Base-by-base conservation (phyloP, 2,888 invertebrate species). In the Melanchra persicariae region DNA sequence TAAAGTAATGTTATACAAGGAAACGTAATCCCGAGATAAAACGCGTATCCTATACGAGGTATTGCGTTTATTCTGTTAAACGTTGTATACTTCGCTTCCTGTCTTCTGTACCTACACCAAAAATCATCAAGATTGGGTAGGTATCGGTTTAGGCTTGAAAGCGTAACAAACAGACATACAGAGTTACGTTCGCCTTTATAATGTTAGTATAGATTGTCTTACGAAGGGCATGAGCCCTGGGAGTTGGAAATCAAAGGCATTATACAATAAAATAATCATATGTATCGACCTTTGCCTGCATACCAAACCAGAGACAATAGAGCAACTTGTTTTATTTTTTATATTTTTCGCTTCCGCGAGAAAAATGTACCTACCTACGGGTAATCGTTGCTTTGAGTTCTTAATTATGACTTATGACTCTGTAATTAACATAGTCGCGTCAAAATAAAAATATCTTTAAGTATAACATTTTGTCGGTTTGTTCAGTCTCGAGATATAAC, bases 261-360 rank as follows among this genome's bases (percentile, higher is more conserved):
- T 49, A 57, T 30, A 55, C n/a, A 40, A 49, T 51, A 51, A 3
- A 55, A 47, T 6, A 30, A 40, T 4, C 4, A 30, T 45, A 8
- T 45, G 2, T 45, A 17, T 12, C 19, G 34, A 17, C 26, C n/a
- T 47, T 24, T 55, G 15, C 17, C 22, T 47, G 37, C 34, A 26
- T 57, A 26, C 10, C 15, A 26, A 51, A 49, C 34, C 34, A 62
- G 45, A 71, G 43, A 54, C 45, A 71, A 70, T 37, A 45, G 70
- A 55, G n/a, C 17, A 45, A 26, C 34, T 47, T 40, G n/a, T 49
- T 51, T 40, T 12, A 30, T 52, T 24, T 43, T 45, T 26, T 26
- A 19, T 17, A 1, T 12, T 52, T 52, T 52, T 54, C 8, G 17
- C 51, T 24, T 43, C 34, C 37, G 45, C 62, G 26, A 4, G 19